Percentiles rank a stretch among this genome's conserved stretches.
Conservation (phyloP, 1,140 invertebrate species). For the Neotoxoptera formosana region DNA sequence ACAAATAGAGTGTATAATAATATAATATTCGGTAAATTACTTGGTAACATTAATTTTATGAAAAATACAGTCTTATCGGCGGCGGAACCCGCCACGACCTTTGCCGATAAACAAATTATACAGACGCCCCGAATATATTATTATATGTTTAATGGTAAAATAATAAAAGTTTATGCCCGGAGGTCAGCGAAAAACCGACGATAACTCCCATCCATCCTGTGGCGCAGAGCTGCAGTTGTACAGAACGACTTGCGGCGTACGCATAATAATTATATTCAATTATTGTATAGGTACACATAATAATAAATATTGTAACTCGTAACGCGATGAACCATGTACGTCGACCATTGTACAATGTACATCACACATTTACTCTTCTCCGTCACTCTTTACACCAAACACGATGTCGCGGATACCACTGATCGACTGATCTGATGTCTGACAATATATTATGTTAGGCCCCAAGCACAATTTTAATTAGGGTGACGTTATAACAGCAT, state of each 20-base stretch:
- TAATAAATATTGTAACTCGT: neutral
- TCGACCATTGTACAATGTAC: neutral
- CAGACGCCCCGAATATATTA: neutral
- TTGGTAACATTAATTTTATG: neutral
- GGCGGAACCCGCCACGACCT: neutral
- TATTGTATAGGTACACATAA: neutral
- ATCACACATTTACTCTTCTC: neutral
- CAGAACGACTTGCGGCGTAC: neutral
- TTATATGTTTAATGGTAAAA: neutral
- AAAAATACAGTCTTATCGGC: neutral
- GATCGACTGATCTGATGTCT: neutral
- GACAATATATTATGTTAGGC: neutral
- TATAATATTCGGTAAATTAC: neutral
- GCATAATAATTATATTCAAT: neutral
- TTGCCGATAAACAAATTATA: neutral
- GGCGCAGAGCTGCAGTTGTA: neutral
- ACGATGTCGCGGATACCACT: neutral
- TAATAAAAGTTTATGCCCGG: neutral
- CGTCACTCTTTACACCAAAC: neutral
- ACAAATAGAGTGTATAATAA: neutral
- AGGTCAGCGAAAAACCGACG: neutral
- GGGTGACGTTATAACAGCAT: no score
- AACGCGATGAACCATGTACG: no score
- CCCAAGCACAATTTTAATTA: neutral
- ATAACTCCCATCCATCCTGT: neutral